phyloP scores from a whole-genome alignment of 1,140 invertebrate genomes.

The Oedothorax gibbosus region DNA sequence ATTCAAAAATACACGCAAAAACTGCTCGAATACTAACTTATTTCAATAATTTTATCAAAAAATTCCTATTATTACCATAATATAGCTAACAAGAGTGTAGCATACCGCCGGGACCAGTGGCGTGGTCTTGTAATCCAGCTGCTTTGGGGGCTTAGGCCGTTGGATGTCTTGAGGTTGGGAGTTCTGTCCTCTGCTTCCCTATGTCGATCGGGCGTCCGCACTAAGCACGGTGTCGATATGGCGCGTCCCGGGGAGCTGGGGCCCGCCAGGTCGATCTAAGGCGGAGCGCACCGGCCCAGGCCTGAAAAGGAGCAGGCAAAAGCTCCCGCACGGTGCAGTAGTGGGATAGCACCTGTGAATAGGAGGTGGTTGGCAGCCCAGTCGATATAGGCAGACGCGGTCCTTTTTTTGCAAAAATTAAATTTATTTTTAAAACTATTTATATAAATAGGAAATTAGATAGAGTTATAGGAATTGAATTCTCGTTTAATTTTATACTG shows the following conservation, averaged over 20 bases:
- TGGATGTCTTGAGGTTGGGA: slow-evolving; percentile 68
- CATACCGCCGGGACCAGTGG: slow-evolving; percentile 68
- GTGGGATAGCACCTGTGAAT: slow-evolving; percentile 97
- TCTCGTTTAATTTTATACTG: too few relatives aligned
- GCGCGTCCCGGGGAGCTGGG: slow-evolving; percentile 81
- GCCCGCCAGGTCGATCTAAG: slow-evolving; percentile 85
- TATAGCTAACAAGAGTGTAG: too few relatives aligned
- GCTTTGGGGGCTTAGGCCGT: slow-evolving; percentile 69
- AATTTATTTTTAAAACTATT: too few relatives aligned
- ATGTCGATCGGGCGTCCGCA: slow-evolving; percentile 74
- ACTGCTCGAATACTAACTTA: too few relatives aligned
- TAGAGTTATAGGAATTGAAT: too few relatives aligned
- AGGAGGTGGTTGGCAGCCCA: slow-evolving; percentile 82
- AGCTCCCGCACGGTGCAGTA: slow-evolving; percentile 95
- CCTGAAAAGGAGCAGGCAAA: slow-evolving; percentile 97
- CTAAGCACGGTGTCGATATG: slow-evolving; percentile 81
- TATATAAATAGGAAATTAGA: too few relatives aligned
- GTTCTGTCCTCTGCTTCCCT: slow-evolving; percentile 68
- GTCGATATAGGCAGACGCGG: slow-evolving; percentile 86
- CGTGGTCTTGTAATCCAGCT: slow-evolving; percentile 73
- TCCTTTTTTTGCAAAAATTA: neutral
- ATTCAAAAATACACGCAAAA: too few relatives aligned
- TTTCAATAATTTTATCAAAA: too few relatives aligned
- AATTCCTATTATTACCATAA: too few relatives aligned
- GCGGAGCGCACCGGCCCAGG: slow-evolving; percentile 96